phyloP scores from a whole-genome alignment of 2,797 vertebrate species.

The Aselliscus stoliczkanus region DNA sequence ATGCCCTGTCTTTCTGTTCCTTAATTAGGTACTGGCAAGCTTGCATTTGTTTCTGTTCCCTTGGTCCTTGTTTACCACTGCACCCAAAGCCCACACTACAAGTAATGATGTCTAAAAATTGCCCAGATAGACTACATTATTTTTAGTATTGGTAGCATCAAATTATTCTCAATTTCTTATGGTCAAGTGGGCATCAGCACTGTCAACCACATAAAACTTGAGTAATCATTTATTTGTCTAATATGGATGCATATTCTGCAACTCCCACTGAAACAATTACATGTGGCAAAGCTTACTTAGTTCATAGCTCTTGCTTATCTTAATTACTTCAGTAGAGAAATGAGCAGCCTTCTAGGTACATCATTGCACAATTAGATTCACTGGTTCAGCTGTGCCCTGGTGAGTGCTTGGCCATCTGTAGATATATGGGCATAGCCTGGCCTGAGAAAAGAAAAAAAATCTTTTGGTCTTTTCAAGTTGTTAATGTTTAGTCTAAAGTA shows the following conservation, averaged over 20 bases:
- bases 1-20: background rate
- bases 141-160: background rate
- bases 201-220: conserved; percentile 26
- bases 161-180: background rate
- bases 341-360: background rate
- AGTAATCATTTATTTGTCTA: conserved; percentile 28
- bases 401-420: background rate
- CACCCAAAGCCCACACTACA: background rate
- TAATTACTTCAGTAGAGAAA: conserved; percentile 19
- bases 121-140: background rate
- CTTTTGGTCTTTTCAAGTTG: background rate
- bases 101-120: background rate
- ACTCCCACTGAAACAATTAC: conserved; percentile 22
- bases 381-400: background rate
- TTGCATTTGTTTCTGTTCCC: conserved; percentile 14
- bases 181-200: background rate
- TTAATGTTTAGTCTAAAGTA: conserved; percentile 26
- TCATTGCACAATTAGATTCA: background rate
- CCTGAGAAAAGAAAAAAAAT: conserved; percentile 11
- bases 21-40: background rate
- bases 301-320: background rate
- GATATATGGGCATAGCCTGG: background rate
- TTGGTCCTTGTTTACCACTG: conserved; percentile 15
- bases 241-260: background rate
- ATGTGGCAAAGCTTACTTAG: conserved; percentile 21